Conservation (phyloP, 1,140 invertebrate species). For the Coptotermes formosanus region DNA sequence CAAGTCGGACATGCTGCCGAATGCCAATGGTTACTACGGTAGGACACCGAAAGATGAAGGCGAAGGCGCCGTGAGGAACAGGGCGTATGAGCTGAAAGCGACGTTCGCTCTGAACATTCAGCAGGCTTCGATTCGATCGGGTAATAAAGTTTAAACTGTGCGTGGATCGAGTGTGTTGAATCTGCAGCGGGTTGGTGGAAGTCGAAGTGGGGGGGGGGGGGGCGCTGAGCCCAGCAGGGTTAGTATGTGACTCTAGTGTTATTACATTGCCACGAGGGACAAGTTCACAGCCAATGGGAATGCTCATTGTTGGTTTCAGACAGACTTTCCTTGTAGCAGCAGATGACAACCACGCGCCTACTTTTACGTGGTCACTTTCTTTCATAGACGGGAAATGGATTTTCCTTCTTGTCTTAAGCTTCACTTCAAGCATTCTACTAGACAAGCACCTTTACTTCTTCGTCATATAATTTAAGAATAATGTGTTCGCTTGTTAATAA, state of each 20-base stretch:
- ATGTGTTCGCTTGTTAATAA: too few species aligned
- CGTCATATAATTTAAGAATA: too few species aligned
- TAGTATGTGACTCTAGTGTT: neutral
- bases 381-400: neutral
- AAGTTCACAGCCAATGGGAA: conserved; percentile 1
- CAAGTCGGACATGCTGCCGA: neutral
- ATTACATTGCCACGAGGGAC: conserved; percentile 12
- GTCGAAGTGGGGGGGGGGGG: too few species aligned
- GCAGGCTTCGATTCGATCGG: neutral
- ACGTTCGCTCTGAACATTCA: neutral
- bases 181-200: too few species aligned
- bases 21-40: neutral
- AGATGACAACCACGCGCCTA: neutral
- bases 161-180: neutral
- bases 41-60: neutral
- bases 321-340: neutral
- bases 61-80: neutral
- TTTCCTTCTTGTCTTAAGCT: neutral
- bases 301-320: neutral
- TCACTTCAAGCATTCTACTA: neutral
- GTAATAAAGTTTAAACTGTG: conserved; percentile 23
- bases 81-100: neutral
- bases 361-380: neutral
- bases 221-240: neutral
- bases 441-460: neutral